Base-by-base conservation (phyloP, 92 coral and sea anemone genomes). In the Phenganax stokvisi region DNA sequence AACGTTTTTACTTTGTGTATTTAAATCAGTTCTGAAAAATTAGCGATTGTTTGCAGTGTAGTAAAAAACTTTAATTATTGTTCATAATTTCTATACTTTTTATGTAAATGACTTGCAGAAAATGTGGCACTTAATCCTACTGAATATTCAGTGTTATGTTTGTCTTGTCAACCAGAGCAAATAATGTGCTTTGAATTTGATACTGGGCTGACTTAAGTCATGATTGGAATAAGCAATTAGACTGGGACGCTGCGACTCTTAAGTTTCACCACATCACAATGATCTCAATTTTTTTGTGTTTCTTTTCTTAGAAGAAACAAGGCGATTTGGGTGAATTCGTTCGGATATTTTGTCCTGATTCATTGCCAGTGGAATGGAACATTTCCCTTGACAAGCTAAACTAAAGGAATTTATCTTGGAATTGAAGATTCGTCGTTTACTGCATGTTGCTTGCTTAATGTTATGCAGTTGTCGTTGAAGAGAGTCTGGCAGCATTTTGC, bases 51-150 rank as follows among this genome's bases (percentile, higher is more conserved):
- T 68, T 64, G 53, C 8, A 10, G 52, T 53, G 16, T n/a, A 30
- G 31, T 68, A 53, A 27, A 68, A 68, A 30, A 68, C 16, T 29
- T 20, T 27, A 68, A 28, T 68, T 25, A 66, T 10, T 25, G 16
- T n/a, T 64, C 12, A 64, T 27, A 17, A 17, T 15, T 68, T 68
- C 73, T 68, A 30, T 68, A 68, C 16, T 30, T 2, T 20, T 17
- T 75, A 75, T 75, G 66, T 66, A 75, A 75, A 75, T 75, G 6
- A 10, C 17, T 57, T 54, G 3, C 37, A 51, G 78, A 75, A 75
- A 75, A 75, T 30, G 11, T 31, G 16, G 53, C 80, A 30, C 73
- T 37, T 68, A 12, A 37, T n/a, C 47, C 15, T 68, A 16, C 29
- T 68, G 73, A 30, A 68, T 68, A 68, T 68, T 68, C 73, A 68